Evolutionary conservation across 1,140 invertebrate species (phyloP).

Genomic region (Muscidifurax raptorellus): DNA sequence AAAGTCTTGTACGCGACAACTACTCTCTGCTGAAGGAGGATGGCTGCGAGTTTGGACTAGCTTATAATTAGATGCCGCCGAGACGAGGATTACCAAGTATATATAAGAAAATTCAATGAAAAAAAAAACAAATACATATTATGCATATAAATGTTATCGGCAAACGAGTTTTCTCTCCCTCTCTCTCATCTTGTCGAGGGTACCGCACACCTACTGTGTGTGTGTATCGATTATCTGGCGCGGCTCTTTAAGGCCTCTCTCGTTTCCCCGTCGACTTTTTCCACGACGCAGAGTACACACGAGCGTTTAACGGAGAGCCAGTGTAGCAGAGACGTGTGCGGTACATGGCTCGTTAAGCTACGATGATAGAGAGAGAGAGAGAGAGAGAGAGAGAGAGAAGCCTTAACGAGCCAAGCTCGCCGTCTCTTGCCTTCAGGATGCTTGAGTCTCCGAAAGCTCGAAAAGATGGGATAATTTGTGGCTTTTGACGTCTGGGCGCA

Average conservation of each 20-base stretch:
- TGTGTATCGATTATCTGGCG: neutral
- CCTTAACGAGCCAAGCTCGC: slow-evolving; percentile 49
- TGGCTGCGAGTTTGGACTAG: neutral
- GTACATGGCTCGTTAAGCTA: slow-evolving; percentile 34
- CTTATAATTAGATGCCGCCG: slow-evolving; percentile 33
- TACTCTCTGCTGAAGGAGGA: neutral
- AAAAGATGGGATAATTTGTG: slow-evolving; percentile 32
- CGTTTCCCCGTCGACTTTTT: neutral
- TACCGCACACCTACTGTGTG: no score
- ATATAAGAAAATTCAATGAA: neutral
- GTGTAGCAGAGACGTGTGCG: neutral
- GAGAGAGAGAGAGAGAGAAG: neutral
- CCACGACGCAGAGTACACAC: neutral
- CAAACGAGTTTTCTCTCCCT: neutral
- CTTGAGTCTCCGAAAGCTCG: slow-evolving; percentile 41
- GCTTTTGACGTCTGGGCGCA: neutral
- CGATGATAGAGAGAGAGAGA: neutral
- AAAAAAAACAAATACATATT: neutral
- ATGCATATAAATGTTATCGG: no score
- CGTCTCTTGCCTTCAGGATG: slow-evolving; percentile 37
- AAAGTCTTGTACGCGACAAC: slow-evolving; percentile 66
- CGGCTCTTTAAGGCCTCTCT: neutral
- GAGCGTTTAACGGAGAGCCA: slow-evolving; percentile 43
- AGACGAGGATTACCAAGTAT: slow-evolving; percentile 4
- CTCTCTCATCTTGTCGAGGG: neutral